phyloP scores from a whole-genome alignment of 2,113 vertebrate genomes.

The Crotalus viridis region DNA sequence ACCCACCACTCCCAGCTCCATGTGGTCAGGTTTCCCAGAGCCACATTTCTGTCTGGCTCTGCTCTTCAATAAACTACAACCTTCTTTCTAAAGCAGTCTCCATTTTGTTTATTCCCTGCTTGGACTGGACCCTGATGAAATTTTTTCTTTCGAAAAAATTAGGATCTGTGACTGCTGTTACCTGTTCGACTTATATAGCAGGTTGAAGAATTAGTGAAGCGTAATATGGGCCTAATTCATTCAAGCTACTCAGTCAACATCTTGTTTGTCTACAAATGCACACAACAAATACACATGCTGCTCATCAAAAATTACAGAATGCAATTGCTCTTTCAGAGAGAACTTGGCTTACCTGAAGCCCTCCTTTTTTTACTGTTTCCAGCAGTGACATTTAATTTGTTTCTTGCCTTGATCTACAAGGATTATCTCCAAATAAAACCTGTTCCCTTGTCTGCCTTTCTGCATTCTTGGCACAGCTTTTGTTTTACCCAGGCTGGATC shows the following conservation, averaged over 20 bases:
- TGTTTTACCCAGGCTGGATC: neutral
- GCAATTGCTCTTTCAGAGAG: neutral
- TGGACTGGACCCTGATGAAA: no score
- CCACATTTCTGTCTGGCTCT: no score
- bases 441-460: neutral
- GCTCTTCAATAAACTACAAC: no score
- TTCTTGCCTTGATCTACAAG: neutral
- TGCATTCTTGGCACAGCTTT: neutral
- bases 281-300: neutral
- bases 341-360: neutral
- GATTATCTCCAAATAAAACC: neutral
- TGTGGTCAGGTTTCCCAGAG: no score
- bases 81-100: no score
- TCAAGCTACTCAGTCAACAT: neutral
- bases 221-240: neutral
- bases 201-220: neutral
- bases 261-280: neutral
- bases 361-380: neutral
- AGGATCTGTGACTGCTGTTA: neutral
- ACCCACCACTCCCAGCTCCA: no score
- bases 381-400: neutral
- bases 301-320: neutral
- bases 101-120: no score
- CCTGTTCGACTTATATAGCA: neutral
- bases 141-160: no score